A percentile compares a stretch with the other conserved stretches of the same genome.
phyloP scores from a whole-genome alignment of 2,797 vertebrate genomes.

The Gymnocypris eckloni region DNA sequence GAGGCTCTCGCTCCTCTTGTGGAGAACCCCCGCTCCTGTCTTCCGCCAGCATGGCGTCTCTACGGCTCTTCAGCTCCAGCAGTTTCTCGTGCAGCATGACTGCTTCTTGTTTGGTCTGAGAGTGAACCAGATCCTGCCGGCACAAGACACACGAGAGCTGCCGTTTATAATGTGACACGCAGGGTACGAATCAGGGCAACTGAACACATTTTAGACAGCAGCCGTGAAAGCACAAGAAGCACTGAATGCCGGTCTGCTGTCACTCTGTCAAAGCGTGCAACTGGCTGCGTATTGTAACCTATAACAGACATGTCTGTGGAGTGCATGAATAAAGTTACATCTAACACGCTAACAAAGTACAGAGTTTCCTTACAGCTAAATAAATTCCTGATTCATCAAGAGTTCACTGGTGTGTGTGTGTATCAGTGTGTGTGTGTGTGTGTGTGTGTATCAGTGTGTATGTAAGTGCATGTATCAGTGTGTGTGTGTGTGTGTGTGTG shows the following conservation, averaged over 20 bases:
- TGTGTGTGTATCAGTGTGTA: too few species aligned
- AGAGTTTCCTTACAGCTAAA: not conserved
- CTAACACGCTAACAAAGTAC: not conserved
- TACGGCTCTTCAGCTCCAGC: slow-evolving; percentile 80
- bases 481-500: too few species aligned
- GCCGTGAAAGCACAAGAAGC: not conserved
- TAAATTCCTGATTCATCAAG: not conserved
- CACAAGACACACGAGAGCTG: not conserved
- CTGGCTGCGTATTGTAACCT: not conserved
- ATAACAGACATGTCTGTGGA: not conserved
- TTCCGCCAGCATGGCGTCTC: slow-evolving; percentile 87
- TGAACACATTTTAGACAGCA: not conserved
- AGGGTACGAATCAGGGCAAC: not conserved
- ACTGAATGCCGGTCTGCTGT: not conserved
- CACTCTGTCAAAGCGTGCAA: not conserved
- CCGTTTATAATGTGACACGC: not conserved
- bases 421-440: not conserved
- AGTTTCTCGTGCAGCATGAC: slow-evolving; percentile 86
- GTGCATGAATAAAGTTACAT: not conserved
- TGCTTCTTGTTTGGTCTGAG: slow-evolving; percentile 87
- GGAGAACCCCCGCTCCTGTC: slow-evolving; percentile 88
- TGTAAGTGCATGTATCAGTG: too few species aligned
- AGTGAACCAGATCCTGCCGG: slow-evolving; percentile 87
- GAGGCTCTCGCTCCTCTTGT: slow-evolving; percentile 88
- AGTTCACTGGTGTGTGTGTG: not conserved